Base-by-base conservation (phyloP, 2,797 vertebrate genomes). In the Hippopotamyrus pictus region DNA sequence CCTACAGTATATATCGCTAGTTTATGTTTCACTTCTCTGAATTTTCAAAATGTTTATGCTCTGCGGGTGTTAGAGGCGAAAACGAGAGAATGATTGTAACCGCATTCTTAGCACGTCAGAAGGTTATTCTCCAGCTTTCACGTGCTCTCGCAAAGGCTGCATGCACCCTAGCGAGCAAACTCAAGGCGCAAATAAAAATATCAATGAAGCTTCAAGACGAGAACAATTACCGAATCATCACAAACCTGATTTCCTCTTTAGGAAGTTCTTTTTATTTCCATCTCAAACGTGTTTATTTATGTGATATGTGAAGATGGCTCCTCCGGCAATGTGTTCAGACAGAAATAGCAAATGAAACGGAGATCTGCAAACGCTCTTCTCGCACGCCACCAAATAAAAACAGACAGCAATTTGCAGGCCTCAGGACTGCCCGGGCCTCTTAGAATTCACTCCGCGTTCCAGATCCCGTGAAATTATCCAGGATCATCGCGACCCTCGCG, bases 141-240 rank as follows among this genome's bases (percentile, higher is more conserved):
- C 1, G 19, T 9, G 14, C 17, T 83, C 79, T 83, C 2, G 3
- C 17, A 12, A 83, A 48, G 44, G 51, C 48, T 33, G 79, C 4
- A 37, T 19, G 48, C 65, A n/a, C 14, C 76, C 25, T 6, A 88
- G 19, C 1, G 48, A 44, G 65, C 29, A 79, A 76, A 37, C 14
- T 76, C 69, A 76, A 41, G 22, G 46, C 76, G 4, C 41, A 82
- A 88, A 79, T 19, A 88, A 88, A 25, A 51, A 88, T 79, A 79
- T 88, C 65, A 76, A 76, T 33, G 22, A 50, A 33, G 19, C 69
- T 88, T 11, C 25, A 14, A 87, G 54, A n/a, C 69, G 54, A 79
- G 19, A 41, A 19, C 29, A 37, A 73, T 73, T 37, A 73, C 65
- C 5, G 5, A 73, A 62, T 37, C 62, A 50, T 51, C 65, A 50